Base-by-base conservation (phyloP, 2,797 vertebrate genomes). In the Leptoclinus maculatus region DNA sequence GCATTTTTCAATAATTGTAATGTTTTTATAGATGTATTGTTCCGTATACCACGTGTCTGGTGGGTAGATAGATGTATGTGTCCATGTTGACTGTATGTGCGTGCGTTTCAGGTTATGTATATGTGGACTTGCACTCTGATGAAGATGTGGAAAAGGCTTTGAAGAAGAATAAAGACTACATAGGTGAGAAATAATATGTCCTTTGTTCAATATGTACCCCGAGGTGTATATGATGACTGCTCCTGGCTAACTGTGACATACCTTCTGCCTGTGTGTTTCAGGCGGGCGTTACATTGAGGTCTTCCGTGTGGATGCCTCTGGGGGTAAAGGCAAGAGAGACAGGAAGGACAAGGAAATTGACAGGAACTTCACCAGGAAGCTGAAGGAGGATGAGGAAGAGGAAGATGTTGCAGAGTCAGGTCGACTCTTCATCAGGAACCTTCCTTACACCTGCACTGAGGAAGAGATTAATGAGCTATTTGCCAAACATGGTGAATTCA, bases 351-450 rank as follows among this genome's bases (percentile, higher is more conserved):
- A 91, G 65, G 87, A 76, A 16, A 87, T 84, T 0, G 69, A 90
- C 47, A 93, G 85, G 76, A 92, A 88, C 0, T 99, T 98, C 93
- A 93, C 94, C 59, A 93, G 91, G 16, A 94, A 89, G 19, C 94
- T 96, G 0, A 96, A 96, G 77, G 96, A 96, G 0, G 93, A 97
- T 0, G 97, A 99, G 78, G 97, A 98, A 69, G 97, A 97, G 51
- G 98, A 99, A 83, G 98, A 99, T 45, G 89, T 99, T 68, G 92
- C 97, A 0, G 98, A 99, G 43, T 98, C 98, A 0, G 98, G 98
- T 38, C 95, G 98, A 21, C 96, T 99, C 4, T 99, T 99, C 59
- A 87, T 99, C 75, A 95, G 98, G 81, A 99, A 99, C 79, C 95
- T 99, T 76, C 96, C 98, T 6, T 99, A 99, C 84, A 98, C 96